phyloP scores from a whole-genome alignment of 2,888 invertebrate species.

The Seladonia tumulorum region DNA sequence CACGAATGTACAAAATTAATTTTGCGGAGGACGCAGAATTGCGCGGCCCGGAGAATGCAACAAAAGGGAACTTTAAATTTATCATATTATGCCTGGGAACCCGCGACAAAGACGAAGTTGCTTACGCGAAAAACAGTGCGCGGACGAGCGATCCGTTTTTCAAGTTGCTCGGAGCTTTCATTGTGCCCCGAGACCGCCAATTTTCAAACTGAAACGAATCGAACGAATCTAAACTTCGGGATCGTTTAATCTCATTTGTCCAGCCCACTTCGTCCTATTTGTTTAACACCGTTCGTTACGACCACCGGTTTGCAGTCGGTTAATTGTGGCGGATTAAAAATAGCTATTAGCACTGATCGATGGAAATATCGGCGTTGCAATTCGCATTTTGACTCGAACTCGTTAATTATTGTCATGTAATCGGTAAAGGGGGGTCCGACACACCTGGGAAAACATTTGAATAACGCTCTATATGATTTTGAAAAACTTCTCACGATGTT shows the following conservation, averaged over 20 bases:
- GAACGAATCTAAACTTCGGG: neutral
- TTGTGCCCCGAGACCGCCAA: neutral
- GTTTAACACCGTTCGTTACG: neutral
- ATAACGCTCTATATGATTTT: too few species aligned
- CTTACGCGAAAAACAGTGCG: constrained; percentile 5
- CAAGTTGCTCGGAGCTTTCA: neutral
- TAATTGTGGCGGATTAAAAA: neutral
- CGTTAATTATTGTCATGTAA: too few species aligned
- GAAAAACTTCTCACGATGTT: too few species aligned
- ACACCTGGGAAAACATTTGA: too few species aligned
- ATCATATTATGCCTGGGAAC: constrained; percentile 7
- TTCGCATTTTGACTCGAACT: neutral
- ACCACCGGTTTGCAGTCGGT: neutral
- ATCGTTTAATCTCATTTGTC: neutral
- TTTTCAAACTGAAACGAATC: neutral
- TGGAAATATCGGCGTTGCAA: neutral
- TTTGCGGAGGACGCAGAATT: constrained; percentile 3
- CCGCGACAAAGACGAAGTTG: constrained; percentile 17
- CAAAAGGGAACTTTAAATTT: constrained; percentile 13
- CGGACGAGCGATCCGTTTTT: constrained; percentile 13
- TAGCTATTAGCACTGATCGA: neutral
- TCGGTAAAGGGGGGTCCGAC: too few species aligned
- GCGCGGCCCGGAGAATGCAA: neutral
- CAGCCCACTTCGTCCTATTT: neutral
- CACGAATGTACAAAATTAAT: constrained; percentile 32